These are phyloP conservation scores for Seira ritae DNA, from an alignment of 2,888 invertebrate genomes.

Conservation along the genomic window DNA sequence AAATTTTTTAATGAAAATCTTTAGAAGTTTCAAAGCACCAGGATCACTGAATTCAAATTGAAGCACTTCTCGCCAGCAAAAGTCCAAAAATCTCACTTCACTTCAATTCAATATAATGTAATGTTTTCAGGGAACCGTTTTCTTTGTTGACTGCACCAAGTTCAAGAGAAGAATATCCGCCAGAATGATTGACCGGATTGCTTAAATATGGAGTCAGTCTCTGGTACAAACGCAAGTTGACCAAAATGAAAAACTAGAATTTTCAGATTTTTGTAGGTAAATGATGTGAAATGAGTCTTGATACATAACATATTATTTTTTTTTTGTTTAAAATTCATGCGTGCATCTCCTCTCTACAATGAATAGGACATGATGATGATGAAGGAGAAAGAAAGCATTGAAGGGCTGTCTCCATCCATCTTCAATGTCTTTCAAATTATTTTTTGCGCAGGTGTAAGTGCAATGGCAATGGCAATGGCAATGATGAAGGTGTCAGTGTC, in stretches of 20 bases:
- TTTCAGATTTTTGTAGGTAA: constrained; percentile 48
- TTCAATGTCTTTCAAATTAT: neutral
- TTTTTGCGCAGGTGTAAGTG: neutral
- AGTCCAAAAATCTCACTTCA: neutral
- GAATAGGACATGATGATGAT: neutral
- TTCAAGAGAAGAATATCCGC: constrained; percentile 58
- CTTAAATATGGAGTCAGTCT: constrained; percentile 60
- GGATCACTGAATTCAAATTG: too few species aligned
- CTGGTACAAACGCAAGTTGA: constrained; percentile 47
- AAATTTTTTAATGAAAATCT: too few species aligned
- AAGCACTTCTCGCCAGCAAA: neutral
- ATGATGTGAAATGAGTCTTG: constrained; percentile 22
- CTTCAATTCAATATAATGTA: neutral
- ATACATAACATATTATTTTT: neutral
- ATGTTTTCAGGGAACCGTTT: neutral
- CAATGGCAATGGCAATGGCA: neutral
- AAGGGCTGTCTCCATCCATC: too few species aligned
- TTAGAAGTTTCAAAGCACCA: too few species aligned
- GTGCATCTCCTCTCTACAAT: neutral
- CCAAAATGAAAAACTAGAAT: constrained; percentile 57
- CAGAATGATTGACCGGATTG: constrained; percentile 61
- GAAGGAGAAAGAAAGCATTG: constrained; percentile 12
- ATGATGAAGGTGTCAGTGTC: neutral
- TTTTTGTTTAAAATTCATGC: neutral
- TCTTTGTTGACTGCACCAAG: constrained; percentile 39